These are phyloP conservation scores for Ooceraea biroi DNA, from an alignment of 1,140 invertebrate species.

Conservation along the genomic window DNA sequence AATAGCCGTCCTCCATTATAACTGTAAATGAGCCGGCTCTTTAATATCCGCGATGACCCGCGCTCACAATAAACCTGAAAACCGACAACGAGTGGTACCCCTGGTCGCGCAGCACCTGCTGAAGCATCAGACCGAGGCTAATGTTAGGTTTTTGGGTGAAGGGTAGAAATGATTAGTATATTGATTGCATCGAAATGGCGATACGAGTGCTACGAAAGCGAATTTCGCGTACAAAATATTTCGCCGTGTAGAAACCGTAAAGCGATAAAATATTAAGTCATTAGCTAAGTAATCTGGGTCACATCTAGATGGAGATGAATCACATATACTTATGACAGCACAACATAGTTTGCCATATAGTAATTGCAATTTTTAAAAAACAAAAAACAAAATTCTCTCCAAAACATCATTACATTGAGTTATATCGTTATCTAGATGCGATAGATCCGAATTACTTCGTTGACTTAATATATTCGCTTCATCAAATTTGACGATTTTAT, in stretches of 20 bases:
- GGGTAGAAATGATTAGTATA: slow-evolving; percentile 13
- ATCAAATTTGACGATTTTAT: too few species aligned
- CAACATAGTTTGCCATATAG: too few species aligned
- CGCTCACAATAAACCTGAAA: slow-evolving; percentile 59
- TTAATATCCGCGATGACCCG: slow-evolving; percentile 84
- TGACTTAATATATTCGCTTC: too few species aligned
- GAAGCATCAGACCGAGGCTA: slow-evolving; percentile 22
- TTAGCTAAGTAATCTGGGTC: too few species aligned
- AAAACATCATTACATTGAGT: too few species aligned
- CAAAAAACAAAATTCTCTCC: too few species aligned
- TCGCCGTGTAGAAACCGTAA: background rate
- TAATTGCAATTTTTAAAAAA: too few species aligned
- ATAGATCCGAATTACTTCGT: too few species aligned
- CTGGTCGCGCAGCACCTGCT: slow-evolving; percentile 58
- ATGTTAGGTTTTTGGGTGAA: background rate
- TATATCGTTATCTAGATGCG: too few species aligned
- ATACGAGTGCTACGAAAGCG: background rate
- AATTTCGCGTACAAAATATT: slow-evolving; percentile 2
- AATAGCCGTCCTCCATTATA: slow-evolving; percentile 85
- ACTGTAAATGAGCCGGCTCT: slow-evolving; percentile 85
- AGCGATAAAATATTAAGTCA: background rate
- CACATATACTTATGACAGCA: too few species aligned
- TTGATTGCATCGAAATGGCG: background rate
- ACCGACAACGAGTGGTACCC: background rate
- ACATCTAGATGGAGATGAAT: too few species aligned